Evolutionary conservation across 2,888 invertebrate species (phyloP).

Genomic region (Eupeodes luniger): DNA sequence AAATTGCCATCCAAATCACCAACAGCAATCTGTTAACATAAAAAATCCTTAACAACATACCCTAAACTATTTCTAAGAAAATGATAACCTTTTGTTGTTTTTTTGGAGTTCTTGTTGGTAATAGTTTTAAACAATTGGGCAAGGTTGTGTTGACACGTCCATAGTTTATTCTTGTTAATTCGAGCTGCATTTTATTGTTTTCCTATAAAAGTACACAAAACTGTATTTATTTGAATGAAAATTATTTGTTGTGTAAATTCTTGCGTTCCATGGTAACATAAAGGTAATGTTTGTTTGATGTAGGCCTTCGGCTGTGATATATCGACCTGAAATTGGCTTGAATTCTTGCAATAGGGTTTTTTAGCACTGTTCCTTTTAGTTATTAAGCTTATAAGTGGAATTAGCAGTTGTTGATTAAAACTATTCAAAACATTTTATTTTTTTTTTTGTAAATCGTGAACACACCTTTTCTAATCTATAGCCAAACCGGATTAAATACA

Average conservation of each 20-base stretch:
- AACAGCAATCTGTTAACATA: constrained; percentile 87
- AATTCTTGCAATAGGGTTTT: too few species aligned
- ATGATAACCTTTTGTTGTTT: constrained; percentile 84
- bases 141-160: constrained; percentile 91
- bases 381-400: too few species aligned
- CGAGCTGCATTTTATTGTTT: constrained; percentile 88
- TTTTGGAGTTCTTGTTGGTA: constrained; percentile 86
- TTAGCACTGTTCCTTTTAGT: too few species aligned
- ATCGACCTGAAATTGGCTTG: too few species aligned
- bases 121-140: constrained; percentile 90
- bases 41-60: background rate
- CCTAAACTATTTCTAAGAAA: background rate
- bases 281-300: background rate
- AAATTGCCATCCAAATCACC: constrained; percentile 94
- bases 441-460: too few species aligned
- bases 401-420: too few species aligned
- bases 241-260: constrained; percentile 4
- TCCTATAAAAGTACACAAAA: background rate
- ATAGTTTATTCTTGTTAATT: constrained; percentile 93
- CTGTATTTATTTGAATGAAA: background rate
- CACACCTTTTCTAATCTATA: too few species aligned
- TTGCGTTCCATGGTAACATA: constrained; percentile 40
- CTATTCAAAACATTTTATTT: too few species aligned
- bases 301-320: too few species aligned
- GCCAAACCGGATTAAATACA: too few species aligned